Conservation (phyloP, 2,797 vertebrate species). For the Poliocrania exsul region DNA sequence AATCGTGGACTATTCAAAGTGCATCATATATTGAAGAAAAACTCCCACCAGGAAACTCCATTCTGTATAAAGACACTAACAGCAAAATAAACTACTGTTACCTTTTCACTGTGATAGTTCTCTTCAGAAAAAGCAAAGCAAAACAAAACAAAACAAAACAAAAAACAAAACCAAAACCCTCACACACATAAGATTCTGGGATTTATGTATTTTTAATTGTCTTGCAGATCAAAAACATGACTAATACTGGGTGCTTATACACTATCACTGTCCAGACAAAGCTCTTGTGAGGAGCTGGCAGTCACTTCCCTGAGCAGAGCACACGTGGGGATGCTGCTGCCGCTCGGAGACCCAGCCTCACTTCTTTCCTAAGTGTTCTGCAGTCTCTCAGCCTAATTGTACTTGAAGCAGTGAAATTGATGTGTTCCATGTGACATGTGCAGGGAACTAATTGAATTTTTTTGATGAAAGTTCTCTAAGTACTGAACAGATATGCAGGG, state of each 20-base stretch:
- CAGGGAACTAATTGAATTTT: conserved; percentile 39
- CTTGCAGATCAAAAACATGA: not conserved
- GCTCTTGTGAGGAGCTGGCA: not conserved
- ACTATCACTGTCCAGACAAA: not conserved
- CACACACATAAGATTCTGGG: not conserved
- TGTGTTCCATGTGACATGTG: conserved; percentile 8
- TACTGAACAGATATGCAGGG: not conserved
- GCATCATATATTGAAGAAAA: not conserved
- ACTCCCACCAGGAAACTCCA: not conserved
- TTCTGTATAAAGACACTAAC: not conserved
- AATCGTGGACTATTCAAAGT: not conserved
- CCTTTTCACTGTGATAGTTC: not conserved
- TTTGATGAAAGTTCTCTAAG: conserved; percentile 18
- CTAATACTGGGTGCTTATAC: not conserved
- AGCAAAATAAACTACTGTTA: conserved; percentile 2
- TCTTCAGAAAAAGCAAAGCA: not conserved
- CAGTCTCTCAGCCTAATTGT: not conserved
- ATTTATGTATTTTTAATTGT: conserved; percentile 41
- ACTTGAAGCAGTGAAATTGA: conserved; percentile 38
- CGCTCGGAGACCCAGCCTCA: not conserved
- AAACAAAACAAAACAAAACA: too few species aligned
- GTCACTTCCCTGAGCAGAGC: not conserved
- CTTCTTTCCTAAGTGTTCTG: not conserved
- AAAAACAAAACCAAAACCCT: not conserved
- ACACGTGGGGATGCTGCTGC: not conserved